A percentile compares a stretch with the other conserved stretches of the same genome.
phyloP scores from a whole-genome alignment of 2,888 invertebrate species.

The Noctua fimbriata region DNA sequence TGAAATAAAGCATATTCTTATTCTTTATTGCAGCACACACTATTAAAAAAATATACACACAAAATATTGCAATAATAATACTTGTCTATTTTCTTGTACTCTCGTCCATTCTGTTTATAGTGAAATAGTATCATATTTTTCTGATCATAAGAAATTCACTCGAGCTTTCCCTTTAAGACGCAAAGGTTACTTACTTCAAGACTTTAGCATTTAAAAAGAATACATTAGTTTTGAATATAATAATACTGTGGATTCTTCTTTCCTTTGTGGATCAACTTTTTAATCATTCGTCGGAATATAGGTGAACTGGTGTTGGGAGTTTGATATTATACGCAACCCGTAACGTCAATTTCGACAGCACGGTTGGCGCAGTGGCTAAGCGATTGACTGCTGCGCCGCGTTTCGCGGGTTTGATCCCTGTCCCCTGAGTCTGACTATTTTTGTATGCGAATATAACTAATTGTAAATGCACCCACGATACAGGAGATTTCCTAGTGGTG shows the following conservation, averaged over 20 bases:
- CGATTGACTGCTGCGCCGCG: too few species aligned
- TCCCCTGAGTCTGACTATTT: too few species aligned
- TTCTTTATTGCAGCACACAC: neutral
- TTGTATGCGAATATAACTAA: too few species aligned
- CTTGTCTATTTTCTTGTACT: neutral
- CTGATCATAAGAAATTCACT: slow-evolving; percentile 7
- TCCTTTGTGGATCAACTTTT: neutral
- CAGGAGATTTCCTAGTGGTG: too few species aligned
- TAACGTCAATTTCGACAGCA: neutral
- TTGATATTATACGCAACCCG: neutral
- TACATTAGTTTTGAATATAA: slow-evolving; percentile 8
- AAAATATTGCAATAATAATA: neutral
- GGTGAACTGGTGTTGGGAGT: neutral
- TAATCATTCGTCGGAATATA: neutral
- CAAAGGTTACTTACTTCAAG: slow-evolving; percentile 28
- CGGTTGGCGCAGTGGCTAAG: too few species aligned
- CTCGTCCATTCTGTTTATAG: neutral
- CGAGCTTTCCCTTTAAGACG: neutral
- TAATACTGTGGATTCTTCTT: too few species aligned
- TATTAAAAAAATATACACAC: neutral
- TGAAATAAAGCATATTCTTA: neutral
- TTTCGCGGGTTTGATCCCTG: too few species aligned
- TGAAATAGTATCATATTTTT: slow-evolving; percentile 15
- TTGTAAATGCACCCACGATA: too few species aligned
- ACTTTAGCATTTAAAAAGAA: neutral